Evolutionary conservation across 2,888 invertebrate species (phyloP), one percentile per base, ranked within the genome.

Genomic region (Cantharis rustica): DNA sequence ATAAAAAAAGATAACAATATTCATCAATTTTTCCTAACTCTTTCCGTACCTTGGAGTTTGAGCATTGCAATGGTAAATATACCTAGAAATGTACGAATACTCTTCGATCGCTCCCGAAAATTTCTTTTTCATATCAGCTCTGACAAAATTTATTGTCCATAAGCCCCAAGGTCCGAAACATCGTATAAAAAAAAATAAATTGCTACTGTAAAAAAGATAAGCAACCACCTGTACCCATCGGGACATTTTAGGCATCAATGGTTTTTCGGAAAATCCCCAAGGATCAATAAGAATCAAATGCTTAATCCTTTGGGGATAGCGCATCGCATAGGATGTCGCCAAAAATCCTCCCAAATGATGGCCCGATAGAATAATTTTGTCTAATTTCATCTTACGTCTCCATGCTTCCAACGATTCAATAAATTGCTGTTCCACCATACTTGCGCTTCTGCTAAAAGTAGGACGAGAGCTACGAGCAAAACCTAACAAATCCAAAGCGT

Each of bases 391-490:
- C 86, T 95, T 93, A 75, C 95, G 91, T 31, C 98, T 90, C 98
- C 98, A 98, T 88, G 96, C 95, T 88, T 99, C 98, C 3, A 98
- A 94, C 0, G 97, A 95, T 83, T 93, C 93, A n/a, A 98, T 95
- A 89, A 97, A 93, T 85, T 98, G 96, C 72, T 92, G 91, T 85
- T 98, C 98, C 26, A 95, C 95, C 83, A 95, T 91, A 47, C 91
- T 85, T 0, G 95, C 92, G 85, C 97, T 94, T 0, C 89, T 90
- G 73, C 94, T 93, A 88, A 98, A 98, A 79, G 89, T 88, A 0
- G 98, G 96, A 47, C 98, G 91, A 10, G 97, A 96, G 83, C 98
- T 98, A 81, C 97, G 92, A 0, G 97, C 98, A 89, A 98, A 99
- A 27, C 98, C 64, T 66, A 66, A 20, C 20, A 20, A n/a, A 66